Conservation (phyloP, 2,113 vertebrate species). For the Colinus virginianus region DNA sequence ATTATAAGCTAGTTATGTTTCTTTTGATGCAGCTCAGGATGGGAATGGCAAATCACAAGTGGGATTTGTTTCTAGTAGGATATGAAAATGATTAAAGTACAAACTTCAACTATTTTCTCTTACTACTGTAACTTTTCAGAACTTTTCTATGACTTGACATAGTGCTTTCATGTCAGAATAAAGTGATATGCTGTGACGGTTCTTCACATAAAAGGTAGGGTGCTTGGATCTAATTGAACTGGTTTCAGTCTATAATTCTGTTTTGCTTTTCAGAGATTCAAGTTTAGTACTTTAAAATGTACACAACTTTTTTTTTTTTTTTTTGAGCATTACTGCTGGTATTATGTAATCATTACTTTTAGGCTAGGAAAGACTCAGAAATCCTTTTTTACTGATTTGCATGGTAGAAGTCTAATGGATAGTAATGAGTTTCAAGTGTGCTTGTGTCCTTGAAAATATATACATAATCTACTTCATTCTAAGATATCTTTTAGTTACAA, state of each 20-base stretch:
- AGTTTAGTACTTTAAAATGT: neutral
- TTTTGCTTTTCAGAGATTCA: neutral
- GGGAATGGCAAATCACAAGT: neutral
- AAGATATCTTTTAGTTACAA: neutral
- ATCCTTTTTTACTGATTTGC: neutral
- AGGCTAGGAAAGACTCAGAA: neutral
- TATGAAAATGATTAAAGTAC: neutral
- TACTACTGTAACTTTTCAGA: neutral
- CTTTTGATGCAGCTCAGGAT: neutral
- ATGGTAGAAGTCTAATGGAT: neutral
- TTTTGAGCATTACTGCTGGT: neutral
- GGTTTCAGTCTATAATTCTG: neutral
- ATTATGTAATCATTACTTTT: neutral
- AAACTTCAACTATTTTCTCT: neutral
- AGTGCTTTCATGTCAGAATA: neutral
- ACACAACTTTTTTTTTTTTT: neutral
- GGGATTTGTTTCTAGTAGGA: neutral
- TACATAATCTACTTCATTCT: neutral
- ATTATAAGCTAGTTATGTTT: neutral
- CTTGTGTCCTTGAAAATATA: neutral
- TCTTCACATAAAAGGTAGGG: neutral
- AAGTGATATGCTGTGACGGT: neutral
- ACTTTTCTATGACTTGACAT: neutral
- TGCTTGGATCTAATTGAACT: neutral
- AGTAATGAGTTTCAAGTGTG: neutral